phyloP scores from a whole-genome alignment of 1,140 invertebrate species.

The Megathymus violae region DNA sequence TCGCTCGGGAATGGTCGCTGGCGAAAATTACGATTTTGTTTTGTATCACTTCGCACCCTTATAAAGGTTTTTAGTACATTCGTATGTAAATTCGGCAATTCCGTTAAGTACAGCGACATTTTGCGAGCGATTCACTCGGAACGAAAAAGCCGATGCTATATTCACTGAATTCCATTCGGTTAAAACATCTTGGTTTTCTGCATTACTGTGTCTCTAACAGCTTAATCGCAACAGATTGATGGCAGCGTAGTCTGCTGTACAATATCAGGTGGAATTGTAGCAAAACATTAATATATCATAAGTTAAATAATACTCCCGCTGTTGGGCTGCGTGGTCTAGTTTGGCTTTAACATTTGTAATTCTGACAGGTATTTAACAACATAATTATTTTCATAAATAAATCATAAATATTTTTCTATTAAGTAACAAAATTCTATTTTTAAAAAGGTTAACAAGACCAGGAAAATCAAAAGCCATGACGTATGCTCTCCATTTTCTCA shows the following conservation, averaged over 20 bases:
- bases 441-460: too few relatives aligned
- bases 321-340: too few relatives aligned
- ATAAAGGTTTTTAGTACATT: constrained; percentile 45
- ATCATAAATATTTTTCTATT: too few relatives aligned
- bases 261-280: too few relatives aligned
- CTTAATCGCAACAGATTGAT: neutral
- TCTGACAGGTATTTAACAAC: too few relatives aligned
- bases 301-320: too few relatives aligned
- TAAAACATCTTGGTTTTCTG: neutral
- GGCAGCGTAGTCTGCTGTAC: neutral
- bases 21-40: constrained; percentile 48
- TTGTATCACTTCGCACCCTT: constrained; percentile 47
- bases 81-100: constrained; percentile 50
- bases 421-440: too few relatives aligned
- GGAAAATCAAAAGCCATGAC: too few relatives aligned
- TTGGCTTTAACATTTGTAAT: too few relatives aligned
- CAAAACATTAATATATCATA: too few relatives aligned
- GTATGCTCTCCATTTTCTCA: too few relatives aligned
- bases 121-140: constrained; percentile 33
- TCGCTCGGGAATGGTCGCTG: constrained; percentile 2
- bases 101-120: constrained; percentile 43
- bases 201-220: neutral
- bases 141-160: constrained; percentile 34
- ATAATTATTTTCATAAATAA: too few relatives aligned
- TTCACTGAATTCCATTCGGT: constrained; percentile 9